Conservation (phyloP, 23 tunicate species). For the Phallusia fumigata region DNA sequence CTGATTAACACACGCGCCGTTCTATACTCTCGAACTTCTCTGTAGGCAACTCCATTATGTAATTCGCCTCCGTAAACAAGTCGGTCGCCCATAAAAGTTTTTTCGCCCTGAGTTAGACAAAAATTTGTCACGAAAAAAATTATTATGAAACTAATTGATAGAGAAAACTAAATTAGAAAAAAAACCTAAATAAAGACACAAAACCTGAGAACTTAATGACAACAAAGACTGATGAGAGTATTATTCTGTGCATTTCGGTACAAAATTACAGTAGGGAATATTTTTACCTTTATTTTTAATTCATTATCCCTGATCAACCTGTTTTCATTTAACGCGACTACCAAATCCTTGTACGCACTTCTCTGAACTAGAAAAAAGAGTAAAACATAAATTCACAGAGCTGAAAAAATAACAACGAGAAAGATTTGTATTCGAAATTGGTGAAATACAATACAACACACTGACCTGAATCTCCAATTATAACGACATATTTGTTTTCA, state of each 20-base stretch:
- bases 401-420: too few relatives aligned
- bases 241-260: too few relatives aligned
- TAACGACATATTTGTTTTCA: conserved; percentile 41
- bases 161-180: too few relatives aligned
- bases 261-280: too few relatives aligned
- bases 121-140: neutral
- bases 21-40: conserved; percentile 64
- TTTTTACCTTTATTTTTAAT: conserved; percentile 49
- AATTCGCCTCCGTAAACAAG: conserved; percentile 58
- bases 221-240: neutral
- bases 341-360: conserved; percentile 74
- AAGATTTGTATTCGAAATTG: too few relatives aligned
- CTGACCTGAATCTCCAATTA: conserved; percentile 75
- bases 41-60: conserved; percentile 52
- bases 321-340: conserved; percentile 53
- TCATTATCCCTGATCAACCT: conserved; percentile 53
- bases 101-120: conserved; percentile 42
- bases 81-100: conserved; percentile 42
- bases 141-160: too few relatives aligned
- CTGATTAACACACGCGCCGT: conserved; percentile 25
- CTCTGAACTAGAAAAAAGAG: conserved; percentile 42
- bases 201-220: too few relatives aligned
- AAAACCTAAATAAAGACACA: too few relatives aligned
- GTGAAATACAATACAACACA: neutral
- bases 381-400: neutral